Evolutionary conservation across 64 coral and sea anemone species (phyloP).

Genomic region (Stichodactyla mertensii): DNA sequence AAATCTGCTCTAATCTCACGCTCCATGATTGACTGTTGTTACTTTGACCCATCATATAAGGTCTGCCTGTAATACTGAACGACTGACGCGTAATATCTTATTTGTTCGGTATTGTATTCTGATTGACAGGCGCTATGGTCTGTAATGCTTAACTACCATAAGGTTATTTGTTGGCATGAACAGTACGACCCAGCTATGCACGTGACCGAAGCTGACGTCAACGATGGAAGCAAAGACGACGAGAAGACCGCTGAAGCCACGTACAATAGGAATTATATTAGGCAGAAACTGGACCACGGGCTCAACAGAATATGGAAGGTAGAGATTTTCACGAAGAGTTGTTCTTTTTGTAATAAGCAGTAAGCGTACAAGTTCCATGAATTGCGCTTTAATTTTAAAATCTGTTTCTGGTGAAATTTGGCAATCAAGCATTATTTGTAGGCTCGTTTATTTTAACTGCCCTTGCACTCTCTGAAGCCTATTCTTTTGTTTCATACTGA

Average conservation of each 20-base stretch:
- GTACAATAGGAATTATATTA: constrained; percentile 91
- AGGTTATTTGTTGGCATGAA: constrained; percentile 91
- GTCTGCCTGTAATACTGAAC: background rate
- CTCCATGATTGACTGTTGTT: no score
- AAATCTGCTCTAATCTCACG: no score
- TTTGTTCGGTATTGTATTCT: background rate
- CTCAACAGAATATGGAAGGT: constrained; percentile 99
- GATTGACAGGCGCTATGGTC: constrained; percentile 70
- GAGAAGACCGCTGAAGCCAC: constrained; percentile 81
- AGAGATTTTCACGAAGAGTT: background rate
- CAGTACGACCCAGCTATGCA: constrained; percentile 91
- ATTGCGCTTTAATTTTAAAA: no score
- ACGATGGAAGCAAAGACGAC: constrained; percentile 38
- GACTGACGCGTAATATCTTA: background rate
- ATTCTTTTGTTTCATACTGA: background rate
- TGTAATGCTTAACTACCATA: constrained; percentile 90
- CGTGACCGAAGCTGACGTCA: constrained; percentile 32
- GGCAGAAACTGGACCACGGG: constrained; percentile 93
- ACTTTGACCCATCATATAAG: no score
- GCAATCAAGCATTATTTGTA: no score
- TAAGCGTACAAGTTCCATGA: no score
- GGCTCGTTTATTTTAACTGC: no score
- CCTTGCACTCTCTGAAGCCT: background rate
- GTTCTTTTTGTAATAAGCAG: no score
- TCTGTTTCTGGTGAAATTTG: no score